A percentile compares a stretch with the other conserved stretches of the same genome.
phyloP scores from a whole-genome alignment of 2,113 vertebrate species.

The Kryptolebias marmoratus region DNA sequence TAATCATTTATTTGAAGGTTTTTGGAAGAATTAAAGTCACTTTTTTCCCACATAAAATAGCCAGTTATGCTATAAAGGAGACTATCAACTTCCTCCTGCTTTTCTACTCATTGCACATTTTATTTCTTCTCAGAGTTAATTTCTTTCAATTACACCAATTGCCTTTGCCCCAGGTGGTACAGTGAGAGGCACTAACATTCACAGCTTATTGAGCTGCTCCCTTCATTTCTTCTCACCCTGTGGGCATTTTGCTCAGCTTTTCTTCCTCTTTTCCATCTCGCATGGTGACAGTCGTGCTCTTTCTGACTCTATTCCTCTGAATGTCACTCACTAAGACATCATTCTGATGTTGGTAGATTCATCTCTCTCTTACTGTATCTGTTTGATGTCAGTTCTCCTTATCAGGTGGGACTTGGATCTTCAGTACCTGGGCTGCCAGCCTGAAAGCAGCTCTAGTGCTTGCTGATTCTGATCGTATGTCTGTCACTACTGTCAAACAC shows the following conservation, averaged over 20 bases:
- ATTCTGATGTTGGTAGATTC: constrained; percentile 53
- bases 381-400: constrained; percentile 33
- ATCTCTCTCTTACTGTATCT: constrained; percentile 23
- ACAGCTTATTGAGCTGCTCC: constrained; percentile 50
- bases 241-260: constrained; percentile 5
- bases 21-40: constrained; percentile 41
- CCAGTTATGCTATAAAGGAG: constrained; percentile 61
- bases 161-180: constrained; percentile 42
- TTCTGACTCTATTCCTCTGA: constrained; percentile 42
- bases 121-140: constrained; percentile 50
- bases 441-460: background rate
- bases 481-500: background rate
- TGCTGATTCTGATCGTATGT: background rate
- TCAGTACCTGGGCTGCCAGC: constrained; percentile 30
- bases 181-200: constrained; percentile 31
- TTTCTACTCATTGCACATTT: constrained; percentile 30
- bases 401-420: constrained; percentile 23
- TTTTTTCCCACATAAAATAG: constrained; percentile 43
- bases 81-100: constrained; percentile 41
- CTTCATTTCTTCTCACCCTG: constrained; percentile 22
- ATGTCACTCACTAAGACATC: constrained; percentile 48
- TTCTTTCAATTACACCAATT: constrained; percentile 64
- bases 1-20: constrained; percentile 70
- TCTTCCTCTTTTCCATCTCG: constrained; percentile 26
- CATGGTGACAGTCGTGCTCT: constrained; percentile 30